A percentile compares a stretch with the other conserved stretches of the same genome.
Evolutionary conservation across 2,888 invertebrate species (phyloP).

Genomic region (Heliconius ismenius): DNA sequence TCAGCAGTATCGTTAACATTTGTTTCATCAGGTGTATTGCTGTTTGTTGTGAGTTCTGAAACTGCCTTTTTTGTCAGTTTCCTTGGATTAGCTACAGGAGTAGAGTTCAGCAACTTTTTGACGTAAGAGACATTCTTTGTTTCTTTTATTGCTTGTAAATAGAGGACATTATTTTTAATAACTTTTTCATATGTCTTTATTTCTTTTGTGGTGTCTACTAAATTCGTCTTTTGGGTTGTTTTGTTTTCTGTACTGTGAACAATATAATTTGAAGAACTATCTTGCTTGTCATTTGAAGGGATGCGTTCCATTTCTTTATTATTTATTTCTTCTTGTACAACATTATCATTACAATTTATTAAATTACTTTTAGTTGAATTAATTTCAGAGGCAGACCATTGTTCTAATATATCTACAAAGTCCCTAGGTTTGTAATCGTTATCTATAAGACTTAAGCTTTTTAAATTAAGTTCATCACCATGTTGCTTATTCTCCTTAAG

Average conservation of each 20-base stretch:
- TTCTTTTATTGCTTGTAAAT: slow-evolving; percentile 24
- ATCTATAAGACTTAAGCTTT: slow-evolving; percentile 39
- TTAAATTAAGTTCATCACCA: slow-evolving; percentile 52
- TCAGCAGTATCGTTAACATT: neutral
- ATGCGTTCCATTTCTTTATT: neutral
- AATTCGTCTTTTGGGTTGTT: neutral
- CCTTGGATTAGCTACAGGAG: slow-evolving; percentile 72
- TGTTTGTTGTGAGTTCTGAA: neutral
- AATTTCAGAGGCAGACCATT: slow-evolving; percentile 2
- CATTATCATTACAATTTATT: neutral
- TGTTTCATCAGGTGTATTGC: neutral
- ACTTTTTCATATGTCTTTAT: slow-evolving; percentile 11
- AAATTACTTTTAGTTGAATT: slow-evolving; percentile 2
- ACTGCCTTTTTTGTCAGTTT: slow-evolving; percentile 62
- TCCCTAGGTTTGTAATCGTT: slow-evolving; percentile 22
- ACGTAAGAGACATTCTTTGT: slow-evolving; percentile 34
- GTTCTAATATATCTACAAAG: slow-evolving; percentile 38
- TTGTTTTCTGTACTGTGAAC: neutral
- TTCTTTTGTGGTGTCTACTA: neutral
- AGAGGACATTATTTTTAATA: slow-evolving; percentile 25
- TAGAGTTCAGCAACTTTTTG: slow-evolving; percentile 57
- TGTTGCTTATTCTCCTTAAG: slow-evolving; percentile 46
- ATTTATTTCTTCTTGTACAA: neutral
- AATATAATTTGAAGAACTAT: neutral
- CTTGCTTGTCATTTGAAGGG: neutral